Evolutionary conservation across 35 echinoderm and acorn worm species (phyloP).

Genomic region (Heliocidaris tuberculata): DNA sequence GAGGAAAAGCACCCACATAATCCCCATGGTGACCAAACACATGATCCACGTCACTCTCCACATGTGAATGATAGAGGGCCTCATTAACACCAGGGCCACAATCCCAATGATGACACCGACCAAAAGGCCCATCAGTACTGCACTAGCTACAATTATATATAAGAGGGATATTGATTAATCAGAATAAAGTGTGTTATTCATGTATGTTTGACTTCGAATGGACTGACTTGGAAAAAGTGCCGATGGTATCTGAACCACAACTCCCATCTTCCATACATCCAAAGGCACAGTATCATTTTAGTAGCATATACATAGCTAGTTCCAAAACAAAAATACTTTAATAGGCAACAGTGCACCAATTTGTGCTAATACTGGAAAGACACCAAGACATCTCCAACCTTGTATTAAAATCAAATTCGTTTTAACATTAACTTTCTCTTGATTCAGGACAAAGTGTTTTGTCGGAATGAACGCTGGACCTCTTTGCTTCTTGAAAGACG

Average conservation of each 20-base stretch:
- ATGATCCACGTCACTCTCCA: constrained; percentile 45
- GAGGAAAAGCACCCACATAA: constrained; percentile 54
- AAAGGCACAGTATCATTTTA: neutral
- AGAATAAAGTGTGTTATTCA: neutral
- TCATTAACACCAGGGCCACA: neutral
- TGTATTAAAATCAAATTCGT: too few relatives aligned
- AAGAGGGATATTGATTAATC: neutral
- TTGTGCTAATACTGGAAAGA: too few relatives aligned
- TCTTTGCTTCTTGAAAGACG: too few relatives aligned
- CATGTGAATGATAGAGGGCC: constrained; percentile 21
- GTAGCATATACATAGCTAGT: too few relatives aligned
- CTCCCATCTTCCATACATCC: neutral
- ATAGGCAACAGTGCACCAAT: too few relatives aligned
- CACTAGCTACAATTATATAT: constrained; percentile 1
- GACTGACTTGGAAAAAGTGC: too few relatives aligned
- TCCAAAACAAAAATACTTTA: too few relatives aligned
- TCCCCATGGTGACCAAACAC: constrained; percentile 48
- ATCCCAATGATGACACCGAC: constrained; percentile 29
- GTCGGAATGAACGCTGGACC: too few relatives aligned
- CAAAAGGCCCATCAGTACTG: constrained; percentile 26
- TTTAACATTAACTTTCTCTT: too few relatives aligned
- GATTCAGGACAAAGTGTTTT: too few relatives aligned
- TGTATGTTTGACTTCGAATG: neutral
- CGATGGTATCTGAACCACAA: too few relatives aligned
- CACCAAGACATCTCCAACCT: too few relatives aligned